Base-by-base conservation (phyloP, 2,888 invertebrate species). In the Deroplatys truncata region DNA sequence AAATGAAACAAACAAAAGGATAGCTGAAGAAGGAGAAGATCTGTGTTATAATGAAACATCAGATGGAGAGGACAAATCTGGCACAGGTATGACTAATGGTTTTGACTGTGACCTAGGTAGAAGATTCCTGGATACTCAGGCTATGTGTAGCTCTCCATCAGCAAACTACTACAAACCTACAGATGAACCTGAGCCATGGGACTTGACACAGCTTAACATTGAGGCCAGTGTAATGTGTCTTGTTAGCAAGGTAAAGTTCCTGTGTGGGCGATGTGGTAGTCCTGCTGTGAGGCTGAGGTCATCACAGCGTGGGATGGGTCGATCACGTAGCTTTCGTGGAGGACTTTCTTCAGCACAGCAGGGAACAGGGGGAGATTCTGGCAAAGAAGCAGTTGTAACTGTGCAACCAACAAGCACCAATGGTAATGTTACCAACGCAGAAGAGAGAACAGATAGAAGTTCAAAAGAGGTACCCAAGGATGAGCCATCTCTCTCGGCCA, bases 191-290 rank as follows among this genome's bases (percentile, higher is more conserved):
- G 97, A 98, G 92, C 98, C 98, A 0, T 96, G 97, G 95, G 98
- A 98, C 93, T 94, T 98, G 90, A 98, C 97, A 0, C 96, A 97
- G 92, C 93, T 98, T 83, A 98, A 98, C 92, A 97, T 97, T 88
- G 97, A 98, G 93, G 98, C 98, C 0, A 97, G 97, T 92, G 96
- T 98, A 10, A 97, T 98, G 95, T 98, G 97, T 93, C 94, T 98
- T 91, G 96, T 97, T 35, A 97, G 97, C 91, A 97, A 97, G 94
- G 92, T 97, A 0, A 97, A 97, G 92, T 97, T 97, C 93, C 94
- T 98, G 8, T 97, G 97, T 92, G 96, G 96, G 1, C 94, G 96
- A 84, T 96, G 96, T 92, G 96, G 96, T 28, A 96, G 96, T 92
- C 96, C 96, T 5, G 96, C 96, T 8, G 96, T 92, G 4, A 93